Conservation (phyloP, 2,113 vertebrate species). For the Patagioenas fasciata region DNA sequence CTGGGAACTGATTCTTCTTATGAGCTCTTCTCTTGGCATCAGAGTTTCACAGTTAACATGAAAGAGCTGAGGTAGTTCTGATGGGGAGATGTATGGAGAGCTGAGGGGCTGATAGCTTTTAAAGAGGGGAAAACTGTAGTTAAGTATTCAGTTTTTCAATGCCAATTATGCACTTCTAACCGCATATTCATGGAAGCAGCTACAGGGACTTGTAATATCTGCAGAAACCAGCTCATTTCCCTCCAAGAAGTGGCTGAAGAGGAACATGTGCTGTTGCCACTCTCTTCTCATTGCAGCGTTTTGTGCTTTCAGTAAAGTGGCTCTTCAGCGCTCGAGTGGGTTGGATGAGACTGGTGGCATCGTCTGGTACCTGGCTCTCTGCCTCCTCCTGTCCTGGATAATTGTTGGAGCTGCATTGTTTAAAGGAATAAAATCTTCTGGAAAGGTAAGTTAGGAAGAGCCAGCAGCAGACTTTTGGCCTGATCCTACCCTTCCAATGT, state of each 20-base stretch:
- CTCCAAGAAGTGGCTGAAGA: background rate
- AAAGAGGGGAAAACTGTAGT: background rate
- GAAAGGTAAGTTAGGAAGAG: conserved; percentile 82
- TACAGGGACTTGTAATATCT: background rate
- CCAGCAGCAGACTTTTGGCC: background rate
- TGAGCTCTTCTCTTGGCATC: background rate
- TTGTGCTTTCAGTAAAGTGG: conserved; percentile 76
- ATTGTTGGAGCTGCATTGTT: conserved; percentile 82
- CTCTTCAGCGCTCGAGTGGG: conserved; percentile 83
- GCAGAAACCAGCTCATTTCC: background rate
- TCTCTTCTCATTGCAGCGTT: background rate
- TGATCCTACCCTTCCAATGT: background rate
- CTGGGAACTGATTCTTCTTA: background rate
- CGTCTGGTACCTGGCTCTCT: conserved; percentile 94
- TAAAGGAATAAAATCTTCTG: conserved; percentile 95
- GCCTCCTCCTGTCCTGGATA: conserved; percentile 87
- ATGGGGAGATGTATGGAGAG: background rate
- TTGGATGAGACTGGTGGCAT: conserved; percentile 86
- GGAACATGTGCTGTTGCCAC: background rate
- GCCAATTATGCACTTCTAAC: background rate
- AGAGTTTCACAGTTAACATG: background rate
- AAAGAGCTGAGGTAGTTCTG: background rate
- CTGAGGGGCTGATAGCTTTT: background rate
- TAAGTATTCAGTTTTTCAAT: background rate
- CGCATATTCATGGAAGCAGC: background rate